phyloP scores from a whole-genome alignment of 2,888 invertebrate species.

The Sthenelais limicola region DNA sequence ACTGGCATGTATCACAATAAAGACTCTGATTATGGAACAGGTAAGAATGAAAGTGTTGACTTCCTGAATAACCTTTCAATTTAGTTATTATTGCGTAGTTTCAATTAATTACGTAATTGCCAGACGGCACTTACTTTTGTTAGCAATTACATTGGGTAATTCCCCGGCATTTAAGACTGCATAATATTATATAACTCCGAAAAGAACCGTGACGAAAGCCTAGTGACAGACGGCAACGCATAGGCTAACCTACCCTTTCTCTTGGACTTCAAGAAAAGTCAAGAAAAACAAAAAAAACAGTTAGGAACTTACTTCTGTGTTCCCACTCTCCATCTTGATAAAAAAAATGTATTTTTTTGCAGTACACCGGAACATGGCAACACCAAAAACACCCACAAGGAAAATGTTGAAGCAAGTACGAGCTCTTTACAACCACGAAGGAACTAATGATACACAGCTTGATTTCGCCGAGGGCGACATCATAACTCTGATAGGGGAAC shows the following conservation, averaged over 20 bases:
- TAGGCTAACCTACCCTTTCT: not conserved
- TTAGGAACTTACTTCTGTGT: not conserved
- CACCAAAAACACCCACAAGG: constrained; percentile 52
- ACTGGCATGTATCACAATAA: constrained; percentile 23
- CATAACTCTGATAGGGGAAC: constrained; percentile 88
- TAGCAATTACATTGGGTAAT: not conserved
- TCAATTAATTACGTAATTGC: no score
- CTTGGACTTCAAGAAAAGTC: not conserved
- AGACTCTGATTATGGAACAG: constrained; percentile 32
- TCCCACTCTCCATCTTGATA: no score
- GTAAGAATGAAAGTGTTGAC: not conserved
- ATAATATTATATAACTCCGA: no score
- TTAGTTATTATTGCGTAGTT: no score
- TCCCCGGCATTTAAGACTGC: no score
- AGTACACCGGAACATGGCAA: constrained; percentile 37
- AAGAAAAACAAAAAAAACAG: not conserved
- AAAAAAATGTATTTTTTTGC: not conserved
- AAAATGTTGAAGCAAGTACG: constrained; percentile 81
- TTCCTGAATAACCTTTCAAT: not conserved
- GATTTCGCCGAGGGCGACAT: constrained; percentile 93
- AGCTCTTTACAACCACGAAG: constrained; percentile 91
- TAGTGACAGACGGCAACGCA: not conserved
- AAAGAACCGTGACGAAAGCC: no score
- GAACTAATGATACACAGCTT: constrained; percentile 90
- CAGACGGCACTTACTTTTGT: no score